Conservation (phyloP, 23 tunicate species). For the Phallusia fumigata region DNA sequence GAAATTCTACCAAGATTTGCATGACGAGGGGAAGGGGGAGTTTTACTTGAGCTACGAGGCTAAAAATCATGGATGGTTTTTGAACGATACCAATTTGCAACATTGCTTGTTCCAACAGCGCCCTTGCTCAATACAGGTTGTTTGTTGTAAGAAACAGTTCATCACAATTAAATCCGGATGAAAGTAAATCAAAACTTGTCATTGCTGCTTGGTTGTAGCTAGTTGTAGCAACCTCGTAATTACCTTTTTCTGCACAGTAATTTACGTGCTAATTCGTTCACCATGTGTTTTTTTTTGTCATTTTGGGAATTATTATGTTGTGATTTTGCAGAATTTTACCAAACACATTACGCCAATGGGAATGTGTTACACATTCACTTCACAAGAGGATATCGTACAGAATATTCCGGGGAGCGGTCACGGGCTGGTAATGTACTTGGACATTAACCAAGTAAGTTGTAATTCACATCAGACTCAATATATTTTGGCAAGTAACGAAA, state of each 20-base stretch:
- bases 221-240: neutral
- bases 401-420: slow-evolving; percentile 64
- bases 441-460: slow-evolving; percentile 48
- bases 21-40: slow-evolving; percentile 3
- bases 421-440: slow-evolving; percentile 35
- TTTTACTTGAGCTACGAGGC: slow-evolving; percentile 45
- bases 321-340: slow-evolving; percentile 39
- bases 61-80: slow-evolving; percentile 33
- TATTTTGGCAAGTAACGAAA: too few species aligned
- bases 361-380: slow-evolving; percentile 41
- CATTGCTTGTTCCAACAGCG: slow-evolving; percentile 31
- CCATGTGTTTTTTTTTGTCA: too few species aligned
- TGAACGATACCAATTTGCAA: slow-evolving; percentile 36
- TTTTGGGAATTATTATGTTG: too few species aligned
- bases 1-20: slow-evolving; percentile 17
- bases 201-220: neutral
- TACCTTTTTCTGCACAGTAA: too few species aligned
- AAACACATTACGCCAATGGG: slow-evolving; percentile 49
- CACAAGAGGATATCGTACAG: slow-evolving; percentile 32
- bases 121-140: slow-evolving; percentile 33
- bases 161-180: too few species aligned
- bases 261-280: too few species aligned
- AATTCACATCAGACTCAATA: too few species aligned
- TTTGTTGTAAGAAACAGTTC: too few species aligned
- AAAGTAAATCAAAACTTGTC: neutral